phyloP scores from a whole-genome alignment of 1,140 invertebrate genomes.

The Aphelinus certus region DNA sequence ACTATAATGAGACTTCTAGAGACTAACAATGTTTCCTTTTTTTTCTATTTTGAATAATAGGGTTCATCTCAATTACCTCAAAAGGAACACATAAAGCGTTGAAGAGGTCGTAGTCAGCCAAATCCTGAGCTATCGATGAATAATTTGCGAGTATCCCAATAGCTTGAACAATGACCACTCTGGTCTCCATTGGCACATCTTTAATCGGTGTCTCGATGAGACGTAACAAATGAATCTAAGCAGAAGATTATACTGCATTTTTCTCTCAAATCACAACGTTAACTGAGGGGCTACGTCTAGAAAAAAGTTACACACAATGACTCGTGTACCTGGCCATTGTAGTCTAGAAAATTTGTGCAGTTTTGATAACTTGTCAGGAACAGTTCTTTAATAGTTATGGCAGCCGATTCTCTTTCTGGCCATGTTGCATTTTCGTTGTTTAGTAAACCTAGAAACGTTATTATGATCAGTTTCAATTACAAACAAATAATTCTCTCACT shows the following conservation, averaged over 20 bases:
- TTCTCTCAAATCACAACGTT: too few relatives aligned
- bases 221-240: conserved; percentile 42
- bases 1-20: too few relatives aligned
- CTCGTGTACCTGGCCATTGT: conserved; percentile 44
- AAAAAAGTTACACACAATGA: too few relatives aligned
- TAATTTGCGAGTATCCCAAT: conserved; percentile 15
- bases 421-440: conserved; percentile 46
- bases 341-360: conserved; percentile 44
- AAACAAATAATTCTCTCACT: too few relatives aligned
- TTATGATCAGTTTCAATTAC: too few relatives aligned
- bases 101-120: conserved; percentile 21
- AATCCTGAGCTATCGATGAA: background rate
- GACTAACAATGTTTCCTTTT: too few relatives aligned
- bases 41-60: too few relatives aligned
- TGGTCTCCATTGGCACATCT: conserved; percentile 44
- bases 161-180: conserved; percentile 41
- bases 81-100: background rate
- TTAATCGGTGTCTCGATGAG: conserved; percentile 39
- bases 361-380: conserved; percentile 46
- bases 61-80: conserved; percentile 12
- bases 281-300: too few relatives aligned
- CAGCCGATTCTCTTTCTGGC: conserved; percentile 45
- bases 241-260: background rate
- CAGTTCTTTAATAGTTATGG: conserved; percentile 50
- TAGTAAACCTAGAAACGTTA: conserved; percentile 45